phyloP scores from a whole-genome alignment of 2,113 vertebrate genomes.

The Leucoraja erinaceus region DNA sequence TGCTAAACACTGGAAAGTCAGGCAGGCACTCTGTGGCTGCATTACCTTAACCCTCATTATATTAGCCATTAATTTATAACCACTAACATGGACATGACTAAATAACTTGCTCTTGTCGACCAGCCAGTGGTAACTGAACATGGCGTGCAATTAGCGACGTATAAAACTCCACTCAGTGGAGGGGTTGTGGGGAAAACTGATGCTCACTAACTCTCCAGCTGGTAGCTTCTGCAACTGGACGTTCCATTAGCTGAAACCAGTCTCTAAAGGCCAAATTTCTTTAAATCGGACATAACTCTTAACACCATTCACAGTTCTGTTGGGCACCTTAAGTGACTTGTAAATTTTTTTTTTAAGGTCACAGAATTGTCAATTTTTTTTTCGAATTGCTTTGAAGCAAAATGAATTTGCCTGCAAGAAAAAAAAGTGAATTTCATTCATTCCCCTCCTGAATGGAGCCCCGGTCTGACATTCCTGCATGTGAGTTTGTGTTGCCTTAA shows the following conservation, averaged over 20 bases:
- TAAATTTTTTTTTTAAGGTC: background rate
- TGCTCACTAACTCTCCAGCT: background rate
- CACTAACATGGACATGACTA: background rate
- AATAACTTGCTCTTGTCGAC: background rate
- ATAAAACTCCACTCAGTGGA: background rate
- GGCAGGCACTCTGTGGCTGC: background rate
- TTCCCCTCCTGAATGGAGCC: background rate
- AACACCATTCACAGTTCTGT: background rate
- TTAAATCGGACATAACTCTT: background rate
- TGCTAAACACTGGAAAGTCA: constrained; percentile 30
- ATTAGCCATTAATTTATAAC: constrained; percentile 31
- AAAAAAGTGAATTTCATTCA: background rate
- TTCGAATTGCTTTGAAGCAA: background rate
- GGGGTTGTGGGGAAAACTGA: background rate
- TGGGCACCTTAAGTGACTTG: background rate
- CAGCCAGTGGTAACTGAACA: background rate
- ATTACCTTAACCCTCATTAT: constrained; percentile 7
- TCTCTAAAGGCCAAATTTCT: background rate
- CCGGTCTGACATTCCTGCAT: background rate
- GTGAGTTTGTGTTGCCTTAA: background rate
- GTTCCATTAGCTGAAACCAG: background rate
- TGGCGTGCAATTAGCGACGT: background rate
- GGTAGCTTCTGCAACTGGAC: background rate
- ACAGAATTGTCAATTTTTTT: background rate
- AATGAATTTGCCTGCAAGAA: constrained; percentile 11